phyloP scores from a whole-genome alignment of 2,797 vertebrate species.

The Smutsia gigantea region DNA sequence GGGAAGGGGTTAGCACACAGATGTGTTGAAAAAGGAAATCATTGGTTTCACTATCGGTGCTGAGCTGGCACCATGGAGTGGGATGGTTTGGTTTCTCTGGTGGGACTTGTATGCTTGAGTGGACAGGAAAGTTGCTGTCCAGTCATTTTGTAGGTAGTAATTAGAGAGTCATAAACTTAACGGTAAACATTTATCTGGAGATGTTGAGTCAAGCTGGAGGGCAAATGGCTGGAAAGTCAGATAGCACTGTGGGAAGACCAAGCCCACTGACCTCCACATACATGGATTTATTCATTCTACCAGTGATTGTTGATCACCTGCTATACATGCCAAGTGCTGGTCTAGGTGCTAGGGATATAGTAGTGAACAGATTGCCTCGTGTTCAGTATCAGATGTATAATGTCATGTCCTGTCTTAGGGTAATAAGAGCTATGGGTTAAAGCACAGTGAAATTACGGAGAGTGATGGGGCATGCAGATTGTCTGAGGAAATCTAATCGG shows the following conservation, averaged over 20 bases:
- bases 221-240: not conserved
- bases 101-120: not conserved
- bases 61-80: not conserved
- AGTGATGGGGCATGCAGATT: not conserved
- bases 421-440: not conserved
- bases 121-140: not conserved
- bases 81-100: not conserved
- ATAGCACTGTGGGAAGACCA: not conserved
- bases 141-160: not conserved
- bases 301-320: not conserved
- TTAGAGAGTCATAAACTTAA: conserved; percentile 2
- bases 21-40: not conserved
- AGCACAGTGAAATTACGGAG: not conserved
- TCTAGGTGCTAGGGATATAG: not conserved
- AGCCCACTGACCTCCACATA: not conserved
- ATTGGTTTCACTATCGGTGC: not conserved
- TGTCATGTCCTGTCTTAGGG: not conserved
- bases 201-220: not conserved
- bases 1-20: not conserved
- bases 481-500: not conserved
- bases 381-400: not conserved
- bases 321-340: not conserved
- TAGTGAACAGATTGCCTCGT: not conserved
- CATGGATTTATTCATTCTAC: not conserved
- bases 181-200: not conserved